Percentiles rank a stretch among this genome's conserved stretches.
Evolutionary conservation across 2,113 vertebrate genomes (phyloP).

Genomic region (Macrotus californicus): DNA sequence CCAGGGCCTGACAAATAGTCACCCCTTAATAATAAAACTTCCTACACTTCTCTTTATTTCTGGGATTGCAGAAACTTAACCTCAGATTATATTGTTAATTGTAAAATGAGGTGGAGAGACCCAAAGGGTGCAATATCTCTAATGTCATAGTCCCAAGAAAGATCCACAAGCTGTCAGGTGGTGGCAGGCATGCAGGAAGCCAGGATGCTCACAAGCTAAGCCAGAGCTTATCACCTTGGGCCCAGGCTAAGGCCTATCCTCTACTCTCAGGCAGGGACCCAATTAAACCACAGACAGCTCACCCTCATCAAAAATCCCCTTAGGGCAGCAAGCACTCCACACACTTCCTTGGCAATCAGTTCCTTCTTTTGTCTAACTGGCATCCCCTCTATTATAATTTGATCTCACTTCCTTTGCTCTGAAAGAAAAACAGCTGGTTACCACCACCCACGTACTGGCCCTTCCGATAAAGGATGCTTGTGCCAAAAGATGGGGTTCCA

Average conservation of each 20-base stretch:
- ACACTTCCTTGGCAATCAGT: background rate
- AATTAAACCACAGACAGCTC: background rate
- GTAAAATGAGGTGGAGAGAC: background rate
- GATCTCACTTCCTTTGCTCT: conserved; percentile 62
- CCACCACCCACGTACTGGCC: conserved; percentile 6
- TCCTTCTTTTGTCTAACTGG: conserved; percentile 54
- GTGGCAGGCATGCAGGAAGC: conserved; percentile 14
- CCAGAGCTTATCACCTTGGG: conserved; percentile 27
- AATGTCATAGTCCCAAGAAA: background rate
- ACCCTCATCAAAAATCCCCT: conserved; percentile 20
- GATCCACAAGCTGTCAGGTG: background rate
- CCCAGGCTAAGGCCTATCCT: background rate
- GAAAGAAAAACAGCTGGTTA: conserved; percentile 62
- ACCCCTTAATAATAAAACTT: background rate
- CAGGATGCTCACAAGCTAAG: background rate
- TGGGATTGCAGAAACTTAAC: background rate
- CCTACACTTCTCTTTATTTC: background rate
- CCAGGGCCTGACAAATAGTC: background rate
- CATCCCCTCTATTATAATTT: conserved; percentile 47
- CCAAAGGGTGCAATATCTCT: background rate
- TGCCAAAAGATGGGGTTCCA: conserved; percentile 47
- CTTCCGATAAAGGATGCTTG: conserved; percentile 46
- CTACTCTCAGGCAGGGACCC: background rate
- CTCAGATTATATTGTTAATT: background rate
- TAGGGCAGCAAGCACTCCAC: background rate